Percentiles rank a stretch among this genome's conserved stretches.
Evolutionary conservation across 2,113 vertebrate species (phyloP).

Genomic region (Abramis brama): DNA sequence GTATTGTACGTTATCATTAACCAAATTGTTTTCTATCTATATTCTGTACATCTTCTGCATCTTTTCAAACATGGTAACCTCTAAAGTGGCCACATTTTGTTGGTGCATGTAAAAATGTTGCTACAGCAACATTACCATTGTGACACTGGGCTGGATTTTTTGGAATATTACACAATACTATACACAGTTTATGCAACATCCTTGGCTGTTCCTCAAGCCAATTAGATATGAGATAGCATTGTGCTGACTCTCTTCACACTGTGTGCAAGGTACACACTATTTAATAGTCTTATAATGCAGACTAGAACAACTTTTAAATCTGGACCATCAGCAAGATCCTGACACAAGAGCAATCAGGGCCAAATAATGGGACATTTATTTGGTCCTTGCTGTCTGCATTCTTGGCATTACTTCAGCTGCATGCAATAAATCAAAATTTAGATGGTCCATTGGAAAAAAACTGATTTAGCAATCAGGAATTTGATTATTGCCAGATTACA

Average conservation of each 20-base stretch:
- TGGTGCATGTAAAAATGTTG: background rate
- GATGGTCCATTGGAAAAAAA: background rate
- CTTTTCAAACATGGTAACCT: background rate
- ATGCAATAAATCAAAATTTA: background rate
- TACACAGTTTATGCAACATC: background rate
- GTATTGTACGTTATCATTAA: too few species aligned
- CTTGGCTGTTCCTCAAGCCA: constrained; percentile 21
- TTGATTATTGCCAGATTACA: background rate
- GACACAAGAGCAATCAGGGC: constrained; percentile 54
- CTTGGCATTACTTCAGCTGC: constrained; percentile 3
- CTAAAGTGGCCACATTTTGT: background rate
- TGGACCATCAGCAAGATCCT: constrained; percentile 57
- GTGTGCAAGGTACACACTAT: constrained; percentile 40
- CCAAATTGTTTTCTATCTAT: background rate
- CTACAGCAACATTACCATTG: background rate
- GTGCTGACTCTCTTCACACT: constrained; percentile 22
- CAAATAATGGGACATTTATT: background rate
- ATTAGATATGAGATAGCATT: constrained; percentile 10
- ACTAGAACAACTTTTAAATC: constrained; percentile 18
- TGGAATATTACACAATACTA: background rate
- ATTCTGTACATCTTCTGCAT: background rate
- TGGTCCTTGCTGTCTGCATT: background rate
- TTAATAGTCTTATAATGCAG: constrained; percentile 34
- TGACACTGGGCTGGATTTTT: background rate
- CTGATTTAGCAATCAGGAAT: background rate